Base-by-base conservation (phyloP, 2,888 invertebrate species). In the Stenolophus ochropezus region DNA sequence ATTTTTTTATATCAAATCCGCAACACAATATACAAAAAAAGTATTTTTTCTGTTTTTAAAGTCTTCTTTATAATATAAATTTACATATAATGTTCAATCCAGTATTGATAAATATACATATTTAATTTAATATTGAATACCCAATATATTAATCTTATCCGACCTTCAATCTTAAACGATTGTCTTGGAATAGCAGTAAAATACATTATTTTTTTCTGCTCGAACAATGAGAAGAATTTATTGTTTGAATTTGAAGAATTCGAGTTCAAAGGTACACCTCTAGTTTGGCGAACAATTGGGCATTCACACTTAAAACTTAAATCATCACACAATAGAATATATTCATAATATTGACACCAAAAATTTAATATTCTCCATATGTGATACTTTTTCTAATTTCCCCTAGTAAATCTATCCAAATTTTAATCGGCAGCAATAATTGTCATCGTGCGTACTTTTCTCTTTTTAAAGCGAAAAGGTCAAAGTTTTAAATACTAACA, bases 401-500 rank as follows among this genome's bases (percentile, higher is more conserved):
- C 61, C 61, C 25, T 23, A 23, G 14, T 61, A 61, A 61, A 61
- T 61, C 61, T 33, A 69, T 69, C 65, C 14, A 65, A 16, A 69
- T 33, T 65, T 69, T 33, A 69, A 69, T 69, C 33, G 65, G 27
- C 6, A 18, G 2, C 21, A 61, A 61, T 61, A 69, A 69, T 69
- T 33, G 27, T 69, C 61, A 23, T 69, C 8, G 33, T 69, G 11
- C 11, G 18, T 23, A 69, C 61, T 42, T 69, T 69, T 69, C 65
- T 33, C 65, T 69, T 18, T 16, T 69, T 69, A 69, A 16, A 16
- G 14, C 16, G 33, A 18, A 61, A 69, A 69, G 65, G 65, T 69
- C 33, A 69, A 18, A 61, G 23, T 25, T 23, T 61, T 27, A 61
- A 61, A 61, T 23, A 25, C 25, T 61, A 61, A 27, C 65, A 69